Evolutionary conservation across 2,888 invertebrate genomes (phyloP), one percentile per base, ranked within the genome.

Genomic region (Leptogaster cylindrica): DNA sequence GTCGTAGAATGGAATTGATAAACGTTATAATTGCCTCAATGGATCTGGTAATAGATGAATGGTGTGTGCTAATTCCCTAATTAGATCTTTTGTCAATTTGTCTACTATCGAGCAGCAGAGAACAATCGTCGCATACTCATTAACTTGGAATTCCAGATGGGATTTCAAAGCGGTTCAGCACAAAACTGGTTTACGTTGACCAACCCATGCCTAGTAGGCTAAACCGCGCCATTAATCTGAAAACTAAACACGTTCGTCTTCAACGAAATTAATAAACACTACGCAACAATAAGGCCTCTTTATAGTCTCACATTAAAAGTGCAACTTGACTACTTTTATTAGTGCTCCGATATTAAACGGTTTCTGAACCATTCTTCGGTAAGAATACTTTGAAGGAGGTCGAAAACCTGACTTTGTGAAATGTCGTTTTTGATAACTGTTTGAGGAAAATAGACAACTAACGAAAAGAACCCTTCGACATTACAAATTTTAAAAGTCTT

Each of bases 211-310:
- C 14, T 16, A 16, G 16, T 4, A 41, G 41, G 41, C 16, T 41
- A 41, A 7, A 10, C 41, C 14, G 2, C 18, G 41, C 41, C 6
- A 16, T 18, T 41, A 14, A 18, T 41, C 12, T 16, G n/a, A 41
- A 41, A 41, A 41, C 4, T 16, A 41, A 41, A 41, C 41, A 41
- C 14, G 41, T 41, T 41, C 41, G 41, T 41, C 41, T 41, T 41
- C 16, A 18, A 41, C 18, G 14, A 41, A 41, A 41, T 3, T 41
- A 41, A 16, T 41, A 41, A 41, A 41, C 16, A 41, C 18, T 41
- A 16, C 41, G 41, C 41, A 41, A 41, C 16, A 14, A n/a, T 10
- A n/a, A 18, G 41, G 16, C 14, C 41, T 41, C 41, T 41, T 41
- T 41, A 7, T 41, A 41, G 41, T 41, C n/a, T 14, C 18, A 36